Evolutionary conservation across 2,797 vertebrate species (phyloP).

Genomic region (Intellagama lesueurii): DNA sequence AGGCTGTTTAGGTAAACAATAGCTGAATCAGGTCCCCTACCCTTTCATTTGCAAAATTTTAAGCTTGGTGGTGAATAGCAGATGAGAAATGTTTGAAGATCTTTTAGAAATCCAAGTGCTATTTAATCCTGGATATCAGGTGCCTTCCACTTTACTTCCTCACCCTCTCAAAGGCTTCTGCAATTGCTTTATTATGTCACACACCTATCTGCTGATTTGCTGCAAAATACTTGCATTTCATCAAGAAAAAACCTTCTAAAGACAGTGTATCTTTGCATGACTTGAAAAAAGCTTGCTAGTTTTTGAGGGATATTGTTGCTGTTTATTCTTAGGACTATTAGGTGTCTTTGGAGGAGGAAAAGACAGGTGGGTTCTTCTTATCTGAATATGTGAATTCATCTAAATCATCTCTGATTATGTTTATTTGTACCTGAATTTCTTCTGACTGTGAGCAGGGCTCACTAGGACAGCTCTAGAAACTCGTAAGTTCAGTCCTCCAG

Average conservation of each 20-base stretch:
- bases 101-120: constrained; percentile 12
- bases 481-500: not conserved
- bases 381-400: not conserved
- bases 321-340: constrained; percentile 29
- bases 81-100: not conserved
- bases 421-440: not conserved
- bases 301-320: constrained; percentile 19
- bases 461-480: not conserved
- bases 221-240: constrained; percentile 38
- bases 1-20: not conserved
- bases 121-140: constrained; percentile 22
- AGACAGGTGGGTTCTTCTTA: not conserved
- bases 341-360: not conserved
- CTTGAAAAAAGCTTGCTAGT: constrained; percentile 44
- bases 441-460: not conserved
- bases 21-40: fast-evolving
- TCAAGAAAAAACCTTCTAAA: constrained; percentile 46
- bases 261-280: not conserved
- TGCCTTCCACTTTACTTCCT: constrained; percentile 32
- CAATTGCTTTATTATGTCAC: constrained; percentile 32
- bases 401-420: not conserved
- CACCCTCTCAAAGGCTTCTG: constrained; percentile 28
- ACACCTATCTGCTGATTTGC: constrained; percentile 16
- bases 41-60: not conserved
- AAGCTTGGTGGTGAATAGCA: not conserved